Evolutionary conservation across 2,888 invertebrate genomes (phyloP).

Genomic region (Ametastegia equiseti): DNA sequence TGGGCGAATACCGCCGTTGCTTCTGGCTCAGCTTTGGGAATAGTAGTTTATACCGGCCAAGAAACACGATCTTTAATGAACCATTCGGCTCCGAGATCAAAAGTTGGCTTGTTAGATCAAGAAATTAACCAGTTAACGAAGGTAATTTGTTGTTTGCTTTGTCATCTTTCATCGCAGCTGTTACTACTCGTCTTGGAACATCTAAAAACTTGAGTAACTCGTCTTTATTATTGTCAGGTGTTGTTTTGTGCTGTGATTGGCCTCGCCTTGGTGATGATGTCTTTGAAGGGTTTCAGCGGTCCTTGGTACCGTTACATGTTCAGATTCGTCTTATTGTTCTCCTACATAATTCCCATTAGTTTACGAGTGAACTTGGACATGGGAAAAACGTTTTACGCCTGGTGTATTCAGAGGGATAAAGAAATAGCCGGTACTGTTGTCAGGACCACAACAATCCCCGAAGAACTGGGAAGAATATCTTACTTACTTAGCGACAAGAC

Average conservation of each 20-base stretch:
- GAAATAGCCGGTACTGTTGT: slow-evolving; percentile 96
- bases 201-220: neutral
- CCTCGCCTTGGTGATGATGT: slow-evolving; percentile 95
- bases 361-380: slow-evolving; percentile 98
- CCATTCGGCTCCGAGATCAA: slow-evolving; percentile 96
- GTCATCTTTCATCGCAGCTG: slow-evolving; percentile 2
- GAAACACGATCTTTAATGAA: slow-evolving; percentile 99
- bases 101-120: slow-evolving; percentile 96
- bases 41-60: slow-evolving; percentile 96
- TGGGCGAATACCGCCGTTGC: slow-evolving; percentile 99
- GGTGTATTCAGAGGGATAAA: slow-evolving; percentile 96
- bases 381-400: slow-evolving; percentile 98
- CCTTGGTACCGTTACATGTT: slow-evolving; percentile 98
- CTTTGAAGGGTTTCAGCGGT: slow-evolving; percentile 96
- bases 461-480: slow-evolving; percentile 97
- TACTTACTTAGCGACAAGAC: slow-evolving; percentile 99
- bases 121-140: slow-evolving; percentile 99
- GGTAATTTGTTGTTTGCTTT: slow-evolving; percentile 69
- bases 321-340: slow-evolving; percentile 97
- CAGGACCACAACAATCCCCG: slow-evolving; percentile 98
- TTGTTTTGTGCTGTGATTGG: slow-evolving; percentile 94
- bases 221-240: slow-evolving; percentile 75
- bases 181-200: slow-evolving; percentile 4
- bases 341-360: slow-evolving; percentile 99
- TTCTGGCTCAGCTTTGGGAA: slow-evolving; percentile 95